Percentiles rank a stretch among this genome's conserved stretches.
phyloP scores from a whole-genome alignment of 2,797 vertebrate genomes.

The Hapalemur alaotrensis region DNA sequence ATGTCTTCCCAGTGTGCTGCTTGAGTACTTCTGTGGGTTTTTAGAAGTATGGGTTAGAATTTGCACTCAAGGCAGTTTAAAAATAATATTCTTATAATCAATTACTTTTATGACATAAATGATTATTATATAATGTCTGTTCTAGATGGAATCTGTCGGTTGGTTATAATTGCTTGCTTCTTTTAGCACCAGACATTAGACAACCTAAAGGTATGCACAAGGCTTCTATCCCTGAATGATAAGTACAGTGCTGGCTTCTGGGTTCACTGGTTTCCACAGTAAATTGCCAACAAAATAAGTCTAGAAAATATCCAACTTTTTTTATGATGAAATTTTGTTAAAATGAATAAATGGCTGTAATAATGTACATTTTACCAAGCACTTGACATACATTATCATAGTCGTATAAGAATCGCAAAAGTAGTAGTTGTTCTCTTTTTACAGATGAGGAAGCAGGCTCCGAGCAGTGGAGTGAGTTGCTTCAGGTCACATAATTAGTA shows the following conservation, averaged over 20 bases:
- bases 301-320: background rate
- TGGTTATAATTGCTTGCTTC: background rate
- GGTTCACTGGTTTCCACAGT: background rate
- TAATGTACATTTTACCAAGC: background rate
- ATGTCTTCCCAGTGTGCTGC: background rate
- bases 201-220: background rate
- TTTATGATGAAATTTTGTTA: background rate
- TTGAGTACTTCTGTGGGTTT: background rate
- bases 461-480: background rate
- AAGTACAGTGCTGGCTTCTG: background rate
- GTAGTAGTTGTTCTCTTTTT: background rate
- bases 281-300: background rate
- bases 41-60: background rate
- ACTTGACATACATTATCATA: background rate
- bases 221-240: background rate
- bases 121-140: background rate
- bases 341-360: background rate
- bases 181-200: background rate
- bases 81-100: constrained; percentile 7
- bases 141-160: background rate
- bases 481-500: background rate
- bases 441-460: background rate
- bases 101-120: background rate
- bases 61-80: background rate
- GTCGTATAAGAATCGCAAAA: background rate